phyloP scores from a whole-genome alignment of 2,797 vertebrate species.

The Iguana delicatissima region DNA sequence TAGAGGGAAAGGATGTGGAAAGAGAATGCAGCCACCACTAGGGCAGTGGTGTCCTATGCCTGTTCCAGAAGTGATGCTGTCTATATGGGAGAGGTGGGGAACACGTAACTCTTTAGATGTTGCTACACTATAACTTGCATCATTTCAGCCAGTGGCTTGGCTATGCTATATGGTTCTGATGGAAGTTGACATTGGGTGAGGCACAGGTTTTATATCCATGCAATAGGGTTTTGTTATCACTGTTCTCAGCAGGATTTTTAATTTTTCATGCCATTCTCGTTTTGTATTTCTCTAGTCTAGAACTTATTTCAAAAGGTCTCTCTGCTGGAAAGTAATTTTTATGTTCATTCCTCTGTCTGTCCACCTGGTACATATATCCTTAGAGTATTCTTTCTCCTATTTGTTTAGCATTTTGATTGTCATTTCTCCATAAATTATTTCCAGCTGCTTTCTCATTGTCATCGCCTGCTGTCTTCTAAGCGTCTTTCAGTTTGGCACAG shows the following conservation, averaged over 20 bases:
- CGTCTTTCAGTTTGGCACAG: neutral
- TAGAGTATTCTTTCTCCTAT: neutral
- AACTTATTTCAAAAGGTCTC: neutral
- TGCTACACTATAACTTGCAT: neutral
- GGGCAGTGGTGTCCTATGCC: neutral
- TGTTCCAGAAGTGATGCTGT: neutral
- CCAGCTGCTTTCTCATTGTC: neutral
- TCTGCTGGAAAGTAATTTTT: neutral
- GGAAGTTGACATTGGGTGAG: neutral
- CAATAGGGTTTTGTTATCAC: neutral
- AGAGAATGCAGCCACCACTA: neutral
- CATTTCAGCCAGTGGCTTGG: neutral
- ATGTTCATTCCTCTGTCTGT: neutral
- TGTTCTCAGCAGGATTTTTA: neutral
- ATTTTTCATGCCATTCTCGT: neutral
- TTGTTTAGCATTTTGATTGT: constrained; percentile 4
- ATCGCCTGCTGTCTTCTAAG: constrained; percentile 4
- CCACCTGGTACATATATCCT: neutral
- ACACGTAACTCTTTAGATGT: neutral
- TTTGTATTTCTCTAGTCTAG: neutral
- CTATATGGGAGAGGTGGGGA: neutral
- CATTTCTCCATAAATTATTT: constrained; percentile 14
- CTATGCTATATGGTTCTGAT: neutral
- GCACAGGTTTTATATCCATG: neutral
- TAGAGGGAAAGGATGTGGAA: neutral